Base-by-base conservation (phyloP, 2,113 vertebrate species). In the Aix galericulata region DNA sequence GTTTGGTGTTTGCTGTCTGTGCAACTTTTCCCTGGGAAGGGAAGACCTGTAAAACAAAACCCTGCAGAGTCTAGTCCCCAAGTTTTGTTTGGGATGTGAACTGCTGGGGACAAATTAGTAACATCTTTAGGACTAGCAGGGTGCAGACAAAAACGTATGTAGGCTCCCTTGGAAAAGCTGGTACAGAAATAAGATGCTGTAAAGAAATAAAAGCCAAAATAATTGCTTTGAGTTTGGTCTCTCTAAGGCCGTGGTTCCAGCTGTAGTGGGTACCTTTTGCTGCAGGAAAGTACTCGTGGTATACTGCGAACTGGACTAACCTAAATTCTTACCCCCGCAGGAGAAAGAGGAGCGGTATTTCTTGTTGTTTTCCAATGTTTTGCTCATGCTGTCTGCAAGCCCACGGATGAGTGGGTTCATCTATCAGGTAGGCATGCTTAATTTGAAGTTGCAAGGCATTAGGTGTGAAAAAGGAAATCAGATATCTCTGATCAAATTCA, bases 381-480 rank as follows among this genome's bases (percentile, higher is more conserved):
- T 99, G 83, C 97, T 99, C 82, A 98, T 99, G 98, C 97, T 99
- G 38, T 99, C 99, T 40, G 98, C 99, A 86, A 99, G 99, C 96
- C 98, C 99, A 77, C 98, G 99, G 69, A 99, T 99, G 99, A 99
- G 99, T 92, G 99, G 99, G 90, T 99, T 99, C 87, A 99, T 99
- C 93, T 99, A 99, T 97, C 99, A 99, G 99, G 99, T 99, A 97
- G 97, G 94, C 82, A 71, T 17, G 53, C 82, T 93, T 83, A 46
- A 59, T 58, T 69, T 89, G 60, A 80, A 69, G 42, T 60, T 84
- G 62, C 81, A 55, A 60, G 63, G 48, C 10, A 0, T 82, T 93
- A 3, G 2, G 32, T 88, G 71, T 89, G 76, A 82, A 78, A 91
- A 76, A 74, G 26, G 58, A 91, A 88, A 84, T 50, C 68, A 71